These are phyloP conservation scores for Boloria euphrosyne DNA, from an alignment of 2,888 invertebrate species.

Conservation along the genomic window DNA sequence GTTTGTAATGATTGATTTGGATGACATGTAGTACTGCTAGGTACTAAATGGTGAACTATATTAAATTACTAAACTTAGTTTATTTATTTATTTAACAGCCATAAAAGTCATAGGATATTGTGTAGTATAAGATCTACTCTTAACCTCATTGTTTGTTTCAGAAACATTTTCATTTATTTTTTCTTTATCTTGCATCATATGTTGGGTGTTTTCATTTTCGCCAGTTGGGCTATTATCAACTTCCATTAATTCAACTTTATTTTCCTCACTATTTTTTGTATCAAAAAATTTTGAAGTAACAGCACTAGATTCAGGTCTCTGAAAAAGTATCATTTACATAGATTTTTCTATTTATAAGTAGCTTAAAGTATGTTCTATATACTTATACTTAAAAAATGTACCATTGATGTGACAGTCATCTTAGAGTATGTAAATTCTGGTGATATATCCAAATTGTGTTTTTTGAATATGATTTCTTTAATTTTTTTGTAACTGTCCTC, in stretches of 20 bases:
- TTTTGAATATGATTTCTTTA: conserved; percentile 59
- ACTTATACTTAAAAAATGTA: conserved; percentile 14
- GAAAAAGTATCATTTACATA: conserved; percentile 34
- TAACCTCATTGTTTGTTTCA: conserved; percentile 8
- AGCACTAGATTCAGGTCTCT: conserved; percentile 51
- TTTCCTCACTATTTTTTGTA: conserved; percentile 35
- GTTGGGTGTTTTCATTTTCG: background rate
- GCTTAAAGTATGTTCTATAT: background rate
- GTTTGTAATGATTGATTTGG: too few relatives aligned
- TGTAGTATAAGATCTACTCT: background rate
- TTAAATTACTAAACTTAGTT: too few relatives aligned
- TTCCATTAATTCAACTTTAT: conserved; percentile 28
- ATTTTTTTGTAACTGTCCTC: conserved; percentile 33
- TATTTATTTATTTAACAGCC: too few relatives aligned
- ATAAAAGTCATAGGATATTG: too few relatives aligned
- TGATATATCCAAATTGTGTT: conserved; percentile 65
- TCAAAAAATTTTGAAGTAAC: conserved; percentile 66
- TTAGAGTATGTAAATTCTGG: conserved; percentile 69
- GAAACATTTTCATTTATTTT: background rate
- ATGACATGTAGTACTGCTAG: too few relatives aligned
- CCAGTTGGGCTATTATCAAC: background rate
- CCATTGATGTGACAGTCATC: conserved; percentile 52
- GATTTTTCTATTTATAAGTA: background rate
- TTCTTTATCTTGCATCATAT: background rate
- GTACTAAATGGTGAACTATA: too few relatives aligned